phyloP scores from a whole-genome alignment of 2,888 invertebrate genomes.

The Sussaba pulchella region DNA sequence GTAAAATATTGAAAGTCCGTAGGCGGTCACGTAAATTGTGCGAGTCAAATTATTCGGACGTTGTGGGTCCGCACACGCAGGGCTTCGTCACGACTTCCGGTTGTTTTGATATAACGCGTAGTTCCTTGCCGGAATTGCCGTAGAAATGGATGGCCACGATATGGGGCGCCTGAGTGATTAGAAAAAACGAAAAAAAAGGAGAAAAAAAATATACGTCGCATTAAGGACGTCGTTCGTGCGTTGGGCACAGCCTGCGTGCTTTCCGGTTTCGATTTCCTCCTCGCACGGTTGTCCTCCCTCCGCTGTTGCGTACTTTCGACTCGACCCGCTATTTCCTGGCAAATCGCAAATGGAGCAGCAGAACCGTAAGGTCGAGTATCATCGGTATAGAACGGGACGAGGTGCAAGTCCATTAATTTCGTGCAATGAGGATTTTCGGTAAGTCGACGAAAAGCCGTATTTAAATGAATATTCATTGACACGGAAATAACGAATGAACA shows the following conservation, averaged over 20 bases:
- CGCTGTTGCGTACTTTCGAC: background rate
- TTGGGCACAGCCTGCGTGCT: conserved; percentile 1
- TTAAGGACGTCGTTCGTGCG: conserved; percentile 7
- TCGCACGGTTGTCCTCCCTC: background rate
- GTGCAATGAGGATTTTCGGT: conserved; percentile 8
- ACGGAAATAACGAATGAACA: too few species aligned
- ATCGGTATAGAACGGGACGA: background rate
- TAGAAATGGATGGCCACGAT: background rate
- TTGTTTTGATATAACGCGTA: background rate
- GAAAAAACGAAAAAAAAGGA: background rate
- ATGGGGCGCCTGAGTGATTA: too few species aligned
- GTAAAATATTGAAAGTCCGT: too few species aligned
- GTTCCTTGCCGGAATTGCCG: background rate
- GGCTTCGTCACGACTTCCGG: conserved; percentile 7
- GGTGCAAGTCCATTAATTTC: conserved; percentile 12
- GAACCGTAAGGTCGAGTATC: background rate
- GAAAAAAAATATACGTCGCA: background rate
- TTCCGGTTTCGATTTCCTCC: conserved; percentile 20
- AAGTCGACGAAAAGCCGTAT: background rate
- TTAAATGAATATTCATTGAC: background rate
- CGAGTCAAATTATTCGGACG: background rate
- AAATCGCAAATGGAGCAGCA: conserved; percentile 6
- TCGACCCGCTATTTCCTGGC: background rate
- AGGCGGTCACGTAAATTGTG: background rate
- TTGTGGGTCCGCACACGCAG: background rate